These are phyloP conservation scores for Euthynnus affinis DNA, from an alignment of 2,797 vertebrate genomes.

Conservation along the genomic window DNA sequence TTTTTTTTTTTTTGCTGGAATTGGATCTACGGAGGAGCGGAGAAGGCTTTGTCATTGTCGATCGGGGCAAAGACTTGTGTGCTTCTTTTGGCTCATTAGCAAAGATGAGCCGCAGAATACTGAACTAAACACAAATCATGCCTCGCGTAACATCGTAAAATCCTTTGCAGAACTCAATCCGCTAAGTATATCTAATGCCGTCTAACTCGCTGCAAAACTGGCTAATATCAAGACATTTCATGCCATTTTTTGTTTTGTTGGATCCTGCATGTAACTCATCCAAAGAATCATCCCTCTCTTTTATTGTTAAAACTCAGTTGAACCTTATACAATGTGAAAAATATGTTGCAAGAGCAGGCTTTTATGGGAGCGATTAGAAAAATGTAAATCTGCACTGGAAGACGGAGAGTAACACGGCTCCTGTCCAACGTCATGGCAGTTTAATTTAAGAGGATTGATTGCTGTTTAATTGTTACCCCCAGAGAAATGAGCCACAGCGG, in stretches of 20 bases:
- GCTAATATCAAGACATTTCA: constrained; percentile 7
- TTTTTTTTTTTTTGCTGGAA: constrained; percentile 35
- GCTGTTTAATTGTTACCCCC: constrained; percentile 67
- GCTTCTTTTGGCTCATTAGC: constrained; percentile 39
- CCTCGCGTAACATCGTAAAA: constrained; percentile 1
- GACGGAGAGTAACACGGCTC: constrained; percentile 42
- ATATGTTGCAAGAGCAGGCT: background rate
- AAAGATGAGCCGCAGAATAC: constrained; percentile 35
- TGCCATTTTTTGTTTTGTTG: background rate
- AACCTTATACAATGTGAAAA: fast-evolving
- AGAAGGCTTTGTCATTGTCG: constrained; percentile 23
- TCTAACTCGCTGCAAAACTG: background rate
- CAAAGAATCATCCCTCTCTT: constrained; percentile 19
- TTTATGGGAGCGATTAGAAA: constrained; percentile 25
- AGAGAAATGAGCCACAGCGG: constrained; percentile 60
- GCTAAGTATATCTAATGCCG: background rate
- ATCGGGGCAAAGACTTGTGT: constrained; percentile 13
- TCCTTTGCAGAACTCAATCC: constrained; percentile 7
- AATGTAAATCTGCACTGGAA: constrained; percentile 48
- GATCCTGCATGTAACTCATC: constrained; percentile 29
- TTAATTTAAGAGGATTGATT: constrained; percentile 64
- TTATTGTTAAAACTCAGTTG: constrained; percentile 18
- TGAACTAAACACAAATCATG: constrained; percentile 29
- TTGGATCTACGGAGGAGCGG: constrained; percentile 46
- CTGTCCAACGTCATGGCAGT: constrained; percentile 36